Conservation (phyloP, 2,888 invertebrate species). For the Clusia tigrina region DNA sequence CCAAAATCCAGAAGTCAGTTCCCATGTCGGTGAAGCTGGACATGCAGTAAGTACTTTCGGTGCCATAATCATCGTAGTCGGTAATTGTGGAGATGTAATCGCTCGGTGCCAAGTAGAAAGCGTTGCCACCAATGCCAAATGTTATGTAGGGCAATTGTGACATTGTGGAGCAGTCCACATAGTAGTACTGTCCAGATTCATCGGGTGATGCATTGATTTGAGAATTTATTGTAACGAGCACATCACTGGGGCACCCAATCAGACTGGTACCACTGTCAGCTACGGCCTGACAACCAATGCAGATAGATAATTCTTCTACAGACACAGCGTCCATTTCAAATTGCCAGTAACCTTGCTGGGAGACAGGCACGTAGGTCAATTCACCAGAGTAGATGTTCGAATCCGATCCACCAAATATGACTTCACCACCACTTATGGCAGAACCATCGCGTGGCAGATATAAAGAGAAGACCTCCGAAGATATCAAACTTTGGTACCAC, state of each 20-base stretch:
- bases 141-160: slow-evolving; percentile 78
- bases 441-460: slow-evolving; percentile 81
- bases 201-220: slow-evolving; percentile 74
- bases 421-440: slow-evolving; percentile 79
- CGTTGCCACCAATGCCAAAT: slow-evolving; percentile 77
- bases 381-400: slow-evolving; percentile 77
- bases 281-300: slow-evolving; percentile 84
- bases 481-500: slow-evolving; percentile 77
- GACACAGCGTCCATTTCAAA: slow-evolving; percentile 80
- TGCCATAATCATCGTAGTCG: slow-evolving; percentile 53
- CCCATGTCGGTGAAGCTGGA: slow-evolving; percentile 89
- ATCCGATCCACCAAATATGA: slow-evolving; percentile 92
- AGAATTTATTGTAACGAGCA: slow-evolving; percentile 74
- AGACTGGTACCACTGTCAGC: slow-evolving; percentile 96
- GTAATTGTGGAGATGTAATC: slow-evolving; percentile 74
- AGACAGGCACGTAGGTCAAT: slow-evolving; percentile 76
- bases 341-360: slow-evolving; percentile 92
- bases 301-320: slow-evolving; percentile 69
- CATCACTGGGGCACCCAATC: slow-evolving; percentile 68
- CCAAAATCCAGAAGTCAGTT: slow-evolving; percentile 87
- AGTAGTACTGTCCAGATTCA: slow-evolving; percentile 40
- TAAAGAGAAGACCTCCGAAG: slow-evolving; percentile 86
- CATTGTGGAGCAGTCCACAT: slow-evolving; percentile 80
- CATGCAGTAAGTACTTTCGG: slow-evolving; percentile 76
- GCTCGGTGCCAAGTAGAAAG: slow-evolving; percentile 76